Base-by-base conservation (phyloP, 2,113 vertebrate genomes). In the Sorex araneus region DNA sequence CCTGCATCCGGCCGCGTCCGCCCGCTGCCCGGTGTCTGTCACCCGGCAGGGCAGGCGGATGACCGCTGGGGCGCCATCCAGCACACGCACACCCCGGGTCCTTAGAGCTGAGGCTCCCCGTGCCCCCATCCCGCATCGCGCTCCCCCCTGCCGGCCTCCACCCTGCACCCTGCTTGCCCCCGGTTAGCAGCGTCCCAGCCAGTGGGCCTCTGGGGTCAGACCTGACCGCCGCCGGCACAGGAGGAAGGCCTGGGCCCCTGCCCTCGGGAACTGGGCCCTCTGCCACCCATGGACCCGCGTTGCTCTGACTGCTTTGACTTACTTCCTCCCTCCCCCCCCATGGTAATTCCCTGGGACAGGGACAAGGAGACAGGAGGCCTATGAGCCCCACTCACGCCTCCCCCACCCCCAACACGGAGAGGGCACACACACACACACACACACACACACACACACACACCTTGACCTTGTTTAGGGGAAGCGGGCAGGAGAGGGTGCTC, bases 181-280 rank as follows among this genome's bases (percentile, higher is more conserved):
- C 83, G 67, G 64, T 23, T 45, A 74, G 80, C 73, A 36, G 74
- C 54, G 70, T 78, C 32, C 50, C 85, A 40, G 9, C 10, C 47
- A 57, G 47, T 91, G 19, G 2, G 25, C 69, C 28, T 83, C 34
- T 16, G 47, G 16, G 40, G n/a, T 54, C n/a, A 36, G 25, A n/a
- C 50, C 47, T 6, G 0, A 75, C 47, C 40, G 64, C 63, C n/a
- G 57, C 66, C 80, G 76, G 63, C 28, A n/a, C 70, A 69, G 80
- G 36, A 74, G 67, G 80, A 69, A 84, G 32, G 30, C 64, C 81
- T 19, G 16, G 67, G 19, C 47, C 86, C 71, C 79, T 27, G 70
- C 45, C n/a, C 69, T 80, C 84, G 76, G 76, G 73, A 84, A 80
- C 30, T 79, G 84, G 54, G n/a, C n/a, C 30, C 63, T 84, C 64